Conservation (phyloP, 2,113 vertebrate genomes). For the Spilogale gracilis region DNA sequence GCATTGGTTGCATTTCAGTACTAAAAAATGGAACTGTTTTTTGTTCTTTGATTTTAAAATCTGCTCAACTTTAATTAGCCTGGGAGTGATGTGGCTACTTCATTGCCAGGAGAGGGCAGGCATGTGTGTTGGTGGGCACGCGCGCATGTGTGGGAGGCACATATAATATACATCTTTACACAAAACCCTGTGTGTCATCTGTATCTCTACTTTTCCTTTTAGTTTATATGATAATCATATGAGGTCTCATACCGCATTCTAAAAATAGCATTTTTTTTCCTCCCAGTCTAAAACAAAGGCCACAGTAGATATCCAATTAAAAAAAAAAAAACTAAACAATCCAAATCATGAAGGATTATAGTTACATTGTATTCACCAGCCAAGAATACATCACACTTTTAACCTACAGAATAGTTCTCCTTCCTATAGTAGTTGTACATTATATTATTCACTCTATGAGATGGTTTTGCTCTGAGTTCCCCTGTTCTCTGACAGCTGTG, state of each 20-base stretch:
- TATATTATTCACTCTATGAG: background rate
- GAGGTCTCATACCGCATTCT: background rate
- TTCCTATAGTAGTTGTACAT: background rate
- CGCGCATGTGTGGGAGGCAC: background rate
- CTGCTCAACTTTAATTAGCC: background rate
- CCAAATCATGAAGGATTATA: background rate
- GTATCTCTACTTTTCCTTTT: background rate
- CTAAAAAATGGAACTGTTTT: background rate
- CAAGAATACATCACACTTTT: background rate
- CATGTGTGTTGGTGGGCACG: background rate
- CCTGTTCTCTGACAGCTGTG: conserved; percentile 51
- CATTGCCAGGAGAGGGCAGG: background rate
- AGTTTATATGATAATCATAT: background rate
- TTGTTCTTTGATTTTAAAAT: background rate
- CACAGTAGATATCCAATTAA: background rate
- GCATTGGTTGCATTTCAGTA: conserved; percentile 1
- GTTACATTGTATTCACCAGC: background rate
- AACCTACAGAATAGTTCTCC: background rate
- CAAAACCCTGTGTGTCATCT: background rate
- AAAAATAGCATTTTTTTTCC: conserved; percentile 35
- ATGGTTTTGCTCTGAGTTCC: background rate
- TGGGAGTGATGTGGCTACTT: background rate
- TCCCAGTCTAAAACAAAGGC: conserved; percentile 14
- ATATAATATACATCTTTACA: background rate
- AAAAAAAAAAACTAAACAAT: background rate